Percentiles rank a stretch among this genome's conserved stretches.
These are phyloP conservation scores for Mythimna loreyi DNA, from an alignment of 2,888 invertebrate genomes.

Conservation along the genomic window DNA sequence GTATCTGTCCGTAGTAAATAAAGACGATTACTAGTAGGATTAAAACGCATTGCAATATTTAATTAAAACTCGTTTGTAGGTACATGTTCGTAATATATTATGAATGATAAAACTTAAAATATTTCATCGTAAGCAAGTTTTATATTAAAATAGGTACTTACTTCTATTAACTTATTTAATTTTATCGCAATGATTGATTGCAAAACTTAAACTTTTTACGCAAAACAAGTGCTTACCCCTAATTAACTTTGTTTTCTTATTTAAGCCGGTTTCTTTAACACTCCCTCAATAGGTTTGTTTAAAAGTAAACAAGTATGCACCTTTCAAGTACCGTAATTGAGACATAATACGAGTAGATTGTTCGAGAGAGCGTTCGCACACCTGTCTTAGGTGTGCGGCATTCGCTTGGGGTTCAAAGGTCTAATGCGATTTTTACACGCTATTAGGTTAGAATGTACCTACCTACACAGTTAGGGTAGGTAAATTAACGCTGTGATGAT, in stretches of 20 bases:
- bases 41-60: constrained; percentile 1
- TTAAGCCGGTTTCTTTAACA: constrained; percentile 1
- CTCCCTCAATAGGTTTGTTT: constrained; percentile 3
- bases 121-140: constrained; percentile 30
- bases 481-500: no score
- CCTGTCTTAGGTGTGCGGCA: no score
- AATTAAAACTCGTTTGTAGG: constrained; percentile 28
- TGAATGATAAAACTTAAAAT: constrained; percentile 42
- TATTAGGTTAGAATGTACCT: no score
- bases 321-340: no score
- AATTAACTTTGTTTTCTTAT: background rate
- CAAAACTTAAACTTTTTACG: no score
- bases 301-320: no score
- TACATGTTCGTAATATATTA: constrained; percentile 13
- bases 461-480: no score
- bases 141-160: constrained; percentile 12
- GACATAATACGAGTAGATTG: no score
- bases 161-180: constrained; percentile 12
- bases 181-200: constrained; percentile 28
- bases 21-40: background rate
- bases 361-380: no score
- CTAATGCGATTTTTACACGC: no score
- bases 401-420: no score
- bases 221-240: no score
- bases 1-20: background rate